These are phyloP conservation scores for Chaetoderma sp. DNA, from an alignment of 2,888 invertebrate genomes.

Conservation along the genomic window DNA sequence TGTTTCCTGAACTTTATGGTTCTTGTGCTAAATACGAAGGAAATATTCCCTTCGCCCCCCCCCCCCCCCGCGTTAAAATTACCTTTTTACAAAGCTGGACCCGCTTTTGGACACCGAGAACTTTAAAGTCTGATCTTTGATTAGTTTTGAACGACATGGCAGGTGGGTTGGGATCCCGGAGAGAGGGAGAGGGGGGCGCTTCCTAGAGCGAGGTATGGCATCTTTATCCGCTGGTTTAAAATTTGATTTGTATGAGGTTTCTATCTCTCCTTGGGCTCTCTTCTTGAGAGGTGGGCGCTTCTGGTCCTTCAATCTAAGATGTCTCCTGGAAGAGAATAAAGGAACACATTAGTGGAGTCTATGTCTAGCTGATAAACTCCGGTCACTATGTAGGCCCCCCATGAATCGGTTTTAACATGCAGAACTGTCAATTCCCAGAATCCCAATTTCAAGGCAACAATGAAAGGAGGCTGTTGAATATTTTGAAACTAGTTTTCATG, in stretches of 20 bases:
- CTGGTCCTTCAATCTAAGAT: not conserved
- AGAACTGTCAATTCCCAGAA: too few species aligned
- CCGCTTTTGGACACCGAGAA: conserved; percentile 43
- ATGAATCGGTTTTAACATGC: too few species aligned
- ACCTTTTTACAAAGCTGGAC: conserved; percentile 52
- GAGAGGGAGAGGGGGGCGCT: conserved; percentile 56
- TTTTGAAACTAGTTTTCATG: too few species aligned
- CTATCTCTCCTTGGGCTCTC: conserved; percentile 42
- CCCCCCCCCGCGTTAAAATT: too few species aligned
- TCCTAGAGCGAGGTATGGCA: conserved; percentile 59
- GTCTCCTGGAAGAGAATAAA: too few species aligned
- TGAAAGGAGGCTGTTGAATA: too few species aligned
- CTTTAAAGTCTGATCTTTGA: conserved; percentile 54
- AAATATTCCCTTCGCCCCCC: too few species aligned
- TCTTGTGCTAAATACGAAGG: not conserved
- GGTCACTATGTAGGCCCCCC: conserved; percentile 49
- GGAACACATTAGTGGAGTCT: conserved; percentile 36
- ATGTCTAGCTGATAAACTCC: conserved; percentile 31
- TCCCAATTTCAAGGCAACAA: too few species aligned
- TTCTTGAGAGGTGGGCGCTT: conserved; percentile 5
- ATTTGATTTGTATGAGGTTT: conserved; percentile 56
- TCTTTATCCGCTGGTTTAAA: conserved; percentile 48
- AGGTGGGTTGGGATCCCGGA: conserved; percentile 47
- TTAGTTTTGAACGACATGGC: conserved; percentile 60
- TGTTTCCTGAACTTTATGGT: not conserved